Evolutionary conservation across 2,113 vertebrate species (phyloP), one percentile per base, ranked within the genome.

Genomic region (Tachysurus vachellii): DNA sequence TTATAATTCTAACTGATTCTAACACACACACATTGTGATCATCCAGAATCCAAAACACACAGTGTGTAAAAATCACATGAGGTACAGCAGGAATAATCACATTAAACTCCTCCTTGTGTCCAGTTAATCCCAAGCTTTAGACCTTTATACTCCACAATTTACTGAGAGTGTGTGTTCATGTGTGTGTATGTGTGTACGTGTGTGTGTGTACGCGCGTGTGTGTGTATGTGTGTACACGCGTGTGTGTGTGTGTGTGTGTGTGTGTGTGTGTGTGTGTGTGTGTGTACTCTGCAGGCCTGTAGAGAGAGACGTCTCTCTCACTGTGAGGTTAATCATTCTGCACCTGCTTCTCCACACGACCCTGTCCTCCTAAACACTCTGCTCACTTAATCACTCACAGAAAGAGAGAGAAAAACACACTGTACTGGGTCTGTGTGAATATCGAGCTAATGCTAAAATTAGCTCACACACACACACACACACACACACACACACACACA

Each of bases 291-390:
- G 90, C 59, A 17, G 92, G 91, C 91, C 92, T 92, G 93, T 86
- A 62, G 91, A 90, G 92, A 88, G 91, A 89, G 88, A 71, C 88
- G 87, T 93, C 90, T 86, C 87, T 92, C 91, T 83, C 87, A 90
- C 91, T 89, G 90, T 91, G 90, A 95, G 93, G 94, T 95, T 94
- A 95, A 95, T 93, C 90, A 92, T 92, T 73, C 62, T 90, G 92
- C 91, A 87, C 93, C 92, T 79, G 92, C 88, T 92, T 92, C 91
- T 88, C 93, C 5, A 88, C 85, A 87, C 91, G 93, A 89, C 83
- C 85, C 80, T 86, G 89, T 90, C 86, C 89, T 88, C 61, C 89
- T 82, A 2, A 50, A 89, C 57, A 54, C 92, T 75, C 89, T 88
- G 86, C 81, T 87, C 92, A 92, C 93, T 95, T 94, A 95, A 94